phyloP scores from a whole-genome alignment of 2,888 invertebrate species.

The Branchellion lobata region DNA sequence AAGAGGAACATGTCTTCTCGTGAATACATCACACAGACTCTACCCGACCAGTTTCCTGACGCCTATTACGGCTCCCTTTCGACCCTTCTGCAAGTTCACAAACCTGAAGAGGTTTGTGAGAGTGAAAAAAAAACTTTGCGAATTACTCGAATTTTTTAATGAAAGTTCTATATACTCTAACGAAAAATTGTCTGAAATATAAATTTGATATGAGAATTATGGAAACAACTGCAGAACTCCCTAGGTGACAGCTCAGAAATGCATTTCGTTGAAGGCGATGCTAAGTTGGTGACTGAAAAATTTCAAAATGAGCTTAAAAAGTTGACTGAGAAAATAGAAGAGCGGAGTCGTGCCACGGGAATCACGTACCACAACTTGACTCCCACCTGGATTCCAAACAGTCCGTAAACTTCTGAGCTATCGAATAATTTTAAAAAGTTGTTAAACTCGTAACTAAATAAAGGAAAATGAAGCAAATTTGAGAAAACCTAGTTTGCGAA shows the following conservation, averaged over 20 bases:
- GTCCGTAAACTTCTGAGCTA: slow-evolving; percentile 23
- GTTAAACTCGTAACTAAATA: neutral
- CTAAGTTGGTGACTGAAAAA: slow-evolving; percentile 43
- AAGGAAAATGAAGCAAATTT: too few relatives aligned
- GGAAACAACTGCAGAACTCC: slow-evolving; percentile 43
- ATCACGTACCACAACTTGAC: slow-evolving; percentile 48
- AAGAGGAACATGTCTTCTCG: slow-evolving; percentile 33
- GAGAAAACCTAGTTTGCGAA: too few relatives aligned
- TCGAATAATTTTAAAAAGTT: neutral
- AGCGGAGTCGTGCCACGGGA: slow-evolving; percentile 45
- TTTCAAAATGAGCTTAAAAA: slow-evolving; percentile 45
- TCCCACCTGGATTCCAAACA: slow-evolving; percentile 50
- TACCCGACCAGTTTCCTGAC: slow-evolving; percentile 52
- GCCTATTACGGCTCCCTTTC: slow-evolving; percentile 51
- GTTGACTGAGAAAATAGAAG: slow-evolving; percentile 40
- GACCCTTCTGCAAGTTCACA: slow-evolving; percentile 48
- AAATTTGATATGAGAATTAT: too few relatives aligned
- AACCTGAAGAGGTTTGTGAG: slow-evolving; percentile 48
- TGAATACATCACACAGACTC: slow-evolving; percentile 47
- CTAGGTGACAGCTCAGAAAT: slow-evolving; percentile 50
- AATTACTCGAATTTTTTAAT: neutral
- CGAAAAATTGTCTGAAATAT: too few relatives aligned
- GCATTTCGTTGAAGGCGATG: slow-evolving; percentile 51
- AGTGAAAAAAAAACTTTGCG: neutral
- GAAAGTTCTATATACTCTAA: too few relatives aligned